Conservation (phyloP, 2,888 invertebrate genomes). For the Cryptosula pallasiana region DNA sequence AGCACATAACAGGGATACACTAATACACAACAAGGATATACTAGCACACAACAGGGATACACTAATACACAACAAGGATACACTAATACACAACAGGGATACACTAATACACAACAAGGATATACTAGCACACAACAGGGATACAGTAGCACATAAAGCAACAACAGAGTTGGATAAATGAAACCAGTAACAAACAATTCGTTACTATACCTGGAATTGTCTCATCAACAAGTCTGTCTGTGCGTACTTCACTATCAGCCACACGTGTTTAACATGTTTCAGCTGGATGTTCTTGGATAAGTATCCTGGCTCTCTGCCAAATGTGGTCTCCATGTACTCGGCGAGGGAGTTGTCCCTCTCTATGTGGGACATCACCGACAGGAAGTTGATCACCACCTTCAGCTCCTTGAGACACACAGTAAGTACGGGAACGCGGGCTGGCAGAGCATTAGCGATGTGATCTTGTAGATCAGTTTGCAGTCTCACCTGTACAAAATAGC, state of each 20-base stretch:
- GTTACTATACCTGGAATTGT: slow-evolving; percentile 31
- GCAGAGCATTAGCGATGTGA: not conserved
- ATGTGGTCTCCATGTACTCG: slow-evolving; percentile 3
- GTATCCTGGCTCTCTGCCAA: slow-evolving; percentile 8
- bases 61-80: too few relatives aligned
- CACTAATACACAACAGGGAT: too few relatives aligned
- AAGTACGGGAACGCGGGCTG: not conserved
- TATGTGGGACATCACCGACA: not conserved
- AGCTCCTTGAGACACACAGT: slow-evolving; percentile 4
- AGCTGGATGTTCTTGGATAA: slow-evolving; percentile 25
- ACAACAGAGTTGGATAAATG: not conserved
- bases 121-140: too few relatives aligned
- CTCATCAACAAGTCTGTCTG: slow-evolving; percentile 31
- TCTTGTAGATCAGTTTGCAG: not conserved
- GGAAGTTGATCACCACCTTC: slow-evolving; percentile 9
- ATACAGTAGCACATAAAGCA: too few relatives aligned
- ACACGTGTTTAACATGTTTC: slow-evolving; percentile 35
- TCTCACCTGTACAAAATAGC: not conserved
- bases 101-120: too few relatives aligned
- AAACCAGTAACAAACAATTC: not conserved
- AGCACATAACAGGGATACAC: too few relatives aligned
- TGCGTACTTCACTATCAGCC: slow-evolving; percentile 34
- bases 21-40: too few relatives aligned
- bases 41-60: too few relatives aligned
- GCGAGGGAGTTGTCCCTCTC: not conserved